Evolutionary conservation across 2,888 invertebrate species (phyloP), one percentile per base, ranked within the genome.

Genomic region (Urechis unicinctus): DNA sequence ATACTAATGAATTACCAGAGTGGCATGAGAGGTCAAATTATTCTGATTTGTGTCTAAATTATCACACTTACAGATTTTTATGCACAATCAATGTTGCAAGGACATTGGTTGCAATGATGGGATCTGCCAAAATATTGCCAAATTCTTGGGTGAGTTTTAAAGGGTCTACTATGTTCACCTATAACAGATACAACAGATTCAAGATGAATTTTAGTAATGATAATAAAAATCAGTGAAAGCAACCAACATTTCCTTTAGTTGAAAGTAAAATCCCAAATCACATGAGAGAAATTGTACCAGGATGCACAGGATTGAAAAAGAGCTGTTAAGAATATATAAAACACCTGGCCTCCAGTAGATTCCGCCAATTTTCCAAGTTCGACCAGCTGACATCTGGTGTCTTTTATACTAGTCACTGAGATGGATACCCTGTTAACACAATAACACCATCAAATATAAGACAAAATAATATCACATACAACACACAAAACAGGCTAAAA

Each of bases 91-190:
- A 66, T 1, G 70, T 74, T 6, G 75, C 72, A 25, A 60, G 66
- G 9, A 76, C 75, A 57, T 70, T 70, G 13, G 73, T 74, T 21
- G 75, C 76, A 44, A 75, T 72, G 48, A 72, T 66, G 43, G 67
- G 63, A 61, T 72, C 70, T 24, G 73, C 71, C 36, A 76, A 61
- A 50, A 76, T 74, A 41, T 67, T 75, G 42, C 71, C 70, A 65
- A 76, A 76, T 58, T 75, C 74, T 57, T 75, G 66, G 1, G 71
- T 70, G 52, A 75, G 56, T 54, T 73, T 75, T 48, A 72, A 52
- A 9, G 74, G 74, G 56, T 75, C 74, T n/a, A 75, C 75, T 51
- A 72, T 74, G 60, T 73, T 75, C 26, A 75, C 72, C 70, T 72
- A 60, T 4, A 52, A 50, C 6, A 45, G n/a, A n/a, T n/a, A n/a